These are phyloP conservation scores for Pissodes strobi DNA, from an alignment of 1,140 invertebrate species.

Conservation along the genomic window DNA sequence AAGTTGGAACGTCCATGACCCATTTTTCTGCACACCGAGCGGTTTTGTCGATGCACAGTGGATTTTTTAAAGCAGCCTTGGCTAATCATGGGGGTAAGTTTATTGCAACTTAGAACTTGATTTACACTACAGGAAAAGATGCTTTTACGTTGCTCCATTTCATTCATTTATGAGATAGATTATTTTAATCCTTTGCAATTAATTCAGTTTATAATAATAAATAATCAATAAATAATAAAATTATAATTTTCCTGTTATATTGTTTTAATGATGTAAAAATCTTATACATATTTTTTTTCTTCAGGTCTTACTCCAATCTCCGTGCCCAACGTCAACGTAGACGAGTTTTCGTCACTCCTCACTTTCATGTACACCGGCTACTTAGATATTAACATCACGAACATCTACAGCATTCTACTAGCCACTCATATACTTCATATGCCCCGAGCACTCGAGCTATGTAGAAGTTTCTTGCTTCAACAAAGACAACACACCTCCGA, in stretches of 20 bases:
- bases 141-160: no score
- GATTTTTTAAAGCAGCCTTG: conserved; percentile 67
- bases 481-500: conserved; percentile 25
- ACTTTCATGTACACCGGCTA: conserved; percentile 80
- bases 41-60: conserved; percentile 72
- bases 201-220: no score
- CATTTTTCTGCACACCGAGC: conserved; percentile 71
- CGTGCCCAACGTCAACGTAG: conserved; percentile 65
- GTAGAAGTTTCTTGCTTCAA: conserved; percentile 60
- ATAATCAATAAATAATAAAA: no score
- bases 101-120: no score
- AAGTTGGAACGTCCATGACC: conserved; percentile 66
- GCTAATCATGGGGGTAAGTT: conserved; percentile 47
- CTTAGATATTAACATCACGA: conserved; percentile 69
- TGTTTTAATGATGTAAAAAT: conserved; percentile 12
- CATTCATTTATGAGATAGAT: no score
- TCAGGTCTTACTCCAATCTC: conserved; percentile 53
- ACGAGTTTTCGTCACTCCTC: conserved; percentile 72
- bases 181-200: no score
- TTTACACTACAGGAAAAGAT: no score
- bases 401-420: conserved; percentile 74
- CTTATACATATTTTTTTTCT: conserved; percentile 13
- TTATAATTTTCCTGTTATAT: conserved; percentile 15
- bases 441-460: conserved; percentile 73
- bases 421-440: conserved; percentile 77